These are phyloP conservation scores for Ptycholaimellus sp. DNA, from an alignment of 2,888 invertebrate species.

Conservation along the genomic window DNA sequence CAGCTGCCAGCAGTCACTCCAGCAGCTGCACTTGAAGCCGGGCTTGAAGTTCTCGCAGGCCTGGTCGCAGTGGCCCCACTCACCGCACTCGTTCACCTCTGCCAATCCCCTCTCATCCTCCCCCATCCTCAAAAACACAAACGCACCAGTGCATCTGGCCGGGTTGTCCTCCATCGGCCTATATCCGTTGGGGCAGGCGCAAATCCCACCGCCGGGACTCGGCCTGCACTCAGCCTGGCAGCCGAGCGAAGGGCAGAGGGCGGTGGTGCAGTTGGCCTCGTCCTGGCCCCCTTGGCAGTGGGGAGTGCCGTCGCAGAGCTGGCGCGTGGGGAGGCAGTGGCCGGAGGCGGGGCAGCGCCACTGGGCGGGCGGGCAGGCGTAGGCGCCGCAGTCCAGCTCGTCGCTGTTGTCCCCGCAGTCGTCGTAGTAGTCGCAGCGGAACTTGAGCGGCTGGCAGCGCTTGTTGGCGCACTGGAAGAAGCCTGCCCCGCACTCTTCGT, in stretches of 20 bases:
- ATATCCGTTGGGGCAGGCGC: conserved; percentile 63
- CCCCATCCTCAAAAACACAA: too few species aligned
- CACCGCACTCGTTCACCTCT: conserved; percentile 56
- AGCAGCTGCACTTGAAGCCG: conserved; percentile 36
- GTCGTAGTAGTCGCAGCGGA: conserved; percentile 44
- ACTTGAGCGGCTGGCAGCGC: conserved; percentile 26
- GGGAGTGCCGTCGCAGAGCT: conserved; percentile 83
- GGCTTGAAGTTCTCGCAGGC: conserved; percentile 63
- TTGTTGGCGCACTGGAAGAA: conserved; percentile 26
- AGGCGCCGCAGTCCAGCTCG: conserved; percentile 26
- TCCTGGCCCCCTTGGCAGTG: conserved; percentile 90
- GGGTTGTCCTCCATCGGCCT: conserved; percentile 52
- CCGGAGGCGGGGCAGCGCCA: conserved; percentile 33
- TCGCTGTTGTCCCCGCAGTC: conserved; percentile 88
- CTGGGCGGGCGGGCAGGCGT: conserved; percentile 19
- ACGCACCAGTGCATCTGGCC: conserved; percentile 49
- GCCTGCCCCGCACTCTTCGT: conserved; percentile 21
- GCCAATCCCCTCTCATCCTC: too few species aligned
- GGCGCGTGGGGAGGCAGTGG: conserved; percentile 75
- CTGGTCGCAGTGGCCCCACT: conserved; percentile 53
- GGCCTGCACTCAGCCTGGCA: conserved; percentile 77
- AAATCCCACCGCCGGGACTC: conserved; percentile 63
- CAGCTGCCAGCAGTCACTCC: conserved; percentile 22
- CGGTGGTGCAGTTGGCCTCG: conserved; percentile 43
- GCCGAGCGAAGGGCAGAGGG: conserved; percentile 53